phyloP scores from a whole-genome alignment of 2,888 invertebrate species.

The Craniophora ligustri region DNA sequence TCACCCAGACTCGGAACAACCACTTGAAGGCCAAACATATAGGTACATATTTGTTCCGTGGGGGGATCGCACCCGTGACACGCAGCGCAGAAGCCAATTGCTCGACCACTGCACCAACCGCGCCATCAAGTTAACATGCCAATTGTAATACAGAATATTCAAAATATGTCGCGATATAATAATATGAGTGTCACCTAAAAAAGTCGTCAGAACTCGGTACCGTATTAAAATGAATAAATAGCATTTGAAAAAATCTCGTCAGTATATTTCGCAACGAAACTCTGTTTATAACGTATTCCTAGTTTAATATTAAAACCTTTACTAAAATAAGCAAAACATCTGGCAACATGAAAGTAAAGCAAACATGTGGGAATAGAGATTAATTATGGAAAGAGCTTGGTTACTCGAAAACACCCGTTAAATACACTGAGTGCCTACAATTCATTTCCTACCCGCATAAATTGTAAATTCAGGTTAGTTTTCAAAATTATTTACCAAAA shows the following conservation, averaged over 20 bases:
- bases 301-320: constrained; percentile 40
- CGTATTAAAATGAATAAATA: no score
- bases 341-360: constrained; percentile 41
- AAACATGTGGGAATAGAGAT: constrained; percentile 56
- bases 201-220: no score
- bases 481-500: neutral
- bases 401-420: constrained; percentile 39
- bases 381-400: constrained; percentile 58
- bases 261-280: neutral
- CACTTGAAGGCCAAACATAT: no score
- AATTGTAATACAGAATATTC: no score
- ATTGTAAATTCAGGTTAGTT: constrained; percentile 15
- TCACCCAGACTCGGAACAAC: no score
- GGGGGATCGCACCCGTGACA: no score
- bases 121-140: no score
- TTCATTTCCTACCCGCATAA: constrained; percentile 29
- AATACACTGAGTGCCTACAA: constrained; percentile 33
- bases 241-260: neutral
- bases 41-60: no score
- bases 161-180: no score
- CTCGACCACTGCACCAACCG: no score
- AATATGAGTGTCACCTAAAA: no score
- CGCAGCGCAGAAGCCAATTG: no score
- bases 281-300: constrained; percentile 9
- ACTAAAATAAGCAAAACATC: constrained; percentile 47